These are phyloP conservation scores for Cydia fagiglandana DNA, from an alignment of 1,140 invertebrate species.

Conservation along the genomic window DNA sequence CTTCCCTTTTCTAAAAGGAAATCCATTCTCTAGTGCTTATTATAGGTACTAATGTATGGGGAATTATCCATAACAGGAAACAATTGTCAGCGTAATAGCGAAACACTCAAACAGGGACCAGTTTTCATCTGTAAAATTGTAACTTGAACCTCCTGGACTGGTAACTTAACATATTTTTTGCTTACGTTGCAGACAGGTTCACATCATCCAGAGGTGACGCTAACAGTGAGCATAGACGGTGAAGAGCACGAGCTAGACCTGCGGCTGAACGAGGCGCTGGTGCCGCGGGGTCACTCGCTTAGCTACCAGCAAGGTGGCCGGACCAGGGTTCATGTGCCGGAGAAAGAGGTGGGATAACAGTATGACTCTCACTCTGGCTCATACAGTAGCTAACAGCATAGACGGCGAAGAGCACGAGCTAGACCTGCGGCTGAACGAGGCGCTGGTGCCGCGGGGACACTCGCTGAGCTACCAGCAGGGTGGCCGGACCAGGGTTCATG, in stretches of 20 bases:
- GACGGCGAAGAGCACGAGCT: conserved; percentile 84
- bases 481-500: conserved; percentile 64
- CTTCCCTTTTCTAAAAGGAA: too few species aligned
- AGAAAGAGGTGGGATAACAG: conserved; percentile 76
- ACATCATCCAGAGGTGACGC: conserved; percentile 84
- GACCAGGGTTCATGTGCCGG: conserved; percentile 82
- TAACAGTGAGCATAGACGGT: conserved; percentile 84
- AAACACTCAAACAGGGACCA: too few species aligned
- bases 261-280: conserved; percentile 87
- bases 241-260: conserved; percentile 86
- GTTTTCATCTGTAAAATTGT: background rate
- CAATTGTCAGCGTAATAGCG: too few species aligned
- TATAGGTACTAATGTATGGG: too few species aligned
- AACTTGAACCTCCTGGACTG: background rate
- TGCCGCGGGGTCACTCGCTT: conserved; percentile 86
- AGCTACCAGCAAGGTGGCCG: conserved; percentile 85
- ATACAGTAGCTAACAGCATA: conserved; percentile 77
- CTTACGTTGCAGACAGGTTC: conserved; percentile 82
- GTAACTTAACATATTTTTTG: background rate
- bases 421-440: conserved; percentile 88
- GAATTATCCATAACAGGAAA: too few species aligned
- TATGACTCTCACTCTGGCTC: too few species aligned
- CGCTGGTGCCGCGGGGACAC: conserved; percentile 86
- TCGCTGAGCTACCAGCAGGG: conserved; percentile 86
- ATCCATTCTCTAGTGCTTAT: too few species aligned